Evolutionary conservation across 2,888 invertebrate genomes (phyloP), one percentile per base, ranked within the genome.

Genomic region (Euproctis similis): DNA sequence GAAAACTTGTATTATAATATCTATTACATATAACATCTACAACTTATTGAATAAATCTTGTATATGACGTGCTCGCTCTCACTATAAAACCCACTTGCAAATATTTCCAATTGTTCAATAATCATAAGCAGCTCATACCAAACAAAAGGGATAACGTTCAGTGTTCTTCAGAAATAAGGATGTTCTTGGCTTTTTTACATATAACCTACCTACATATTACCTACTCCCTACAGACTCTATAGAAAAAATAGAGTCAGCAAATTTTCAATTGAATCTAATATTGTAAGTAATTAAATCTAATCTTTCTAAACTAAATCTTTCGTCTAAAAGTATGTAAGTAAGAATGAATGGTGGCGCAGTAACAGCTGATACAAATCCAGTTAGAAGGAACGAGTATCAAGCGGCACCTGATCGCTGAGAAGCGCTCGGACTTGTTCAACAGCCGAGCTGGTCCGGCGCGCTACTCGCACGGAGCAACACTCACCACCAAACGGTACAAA

Each of bases 321-420:
- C n/a, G n/a, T n/a, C n/a, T n/a, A n/a, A n/a, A n/a, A n/a, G n/a
- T n/a, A n/a, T n/a, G n/a, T n/a, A n/a, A n/a, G n/a, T n/a, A n/a
- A n/a, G n/a, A n/a, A n/a, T n/a, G n/a, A n/a, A n/a, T n/a, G 66
- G 60, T 63, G 59, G 50, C 61, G 57, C 61, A 55, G 62, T 56
- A 71, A 68, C 81, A 81, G 81, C 80, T 82, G 81, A 78, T 76
- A 58, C 58, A 54, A 74, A 70, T 78, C 78, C 81, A 78, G 82
- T 82, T 81, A 82, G 81, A 77, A 73, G 74, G 80, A 77, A 81
- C 81, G 60, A 70, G 81, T 78, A 75, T 77, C 69, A 67, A 72
- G 73, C 72, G 74, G 74, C 77, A 81, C 78, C 77, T 77, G 78
- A 77, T 65, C 64, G 71, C 58, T 67, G 68, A 69, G 73, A 73